Percentiles rank a stretch among this genome's conserved stretches.
These are phyloP conservation scores for Marronus borbonicus DNA, from an alignment of 2,888 invertebrate genomes.

Conservation along the genomic window DNA sequence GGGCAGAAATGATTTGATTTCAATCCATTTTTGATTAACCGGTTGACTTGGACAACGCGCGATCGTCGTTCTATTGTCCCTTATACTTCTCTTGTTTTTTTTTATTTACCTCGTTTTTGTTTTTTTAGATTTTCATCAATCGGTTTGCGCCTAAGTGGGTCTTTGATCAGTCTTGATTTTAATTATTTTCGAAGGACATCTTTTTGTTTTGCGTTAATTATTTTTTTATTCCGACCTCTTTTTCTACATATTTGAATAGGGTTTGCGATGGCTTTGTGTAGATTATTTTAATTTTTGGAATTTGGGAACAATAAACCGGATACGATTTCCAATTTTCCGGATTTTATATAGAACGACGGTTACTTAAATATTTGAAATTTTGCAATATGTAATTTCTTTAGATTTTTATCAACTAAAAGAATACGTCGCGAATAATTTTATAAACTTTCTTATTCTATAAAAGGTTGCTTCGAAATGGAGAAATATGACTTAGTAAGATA, in stretches of 20 bases:
- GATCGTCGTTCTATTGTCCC: constrained; percentile 36
- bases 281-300: constrained; percentile 14
- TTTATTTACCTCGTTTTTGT: constrained; percentile 35
- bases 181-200: constrained; percentile 54
- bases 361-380: no score
- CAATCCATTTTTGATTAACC: constrained; percentile 61
- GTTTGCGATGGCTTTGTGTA: neutral
- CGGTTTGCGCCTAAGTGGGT: constrained; percentile 56
- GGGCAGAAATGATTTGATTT: constrained; percentile 60
- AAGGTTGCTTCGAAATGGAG: no score
- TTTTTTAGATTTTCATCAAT: constrained; percentile 51
- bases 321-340: no score
- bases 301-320: no score
- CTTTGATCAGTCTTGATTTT: constrained; percentile 58
- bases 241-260: constrained; percentile 9
- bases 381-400: no score
- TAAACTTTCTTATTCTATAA: no score
- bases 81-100: constrained; percentile 34
- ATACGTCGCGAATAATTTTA: no score
- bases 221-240: constrained; percentile 49
- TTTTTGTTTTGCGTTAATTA: constrained; percentile 56
- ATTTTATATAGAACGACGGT: no score
- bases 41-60: constrained; percentile 59
- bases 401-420: no score
- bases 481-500: no score